Evolutionary conservation across 2,797 vertebrate genomes (phyloP), one percentile per base, ranked within the genome.

Genomic region (Sparidentex hasta): DNA sequence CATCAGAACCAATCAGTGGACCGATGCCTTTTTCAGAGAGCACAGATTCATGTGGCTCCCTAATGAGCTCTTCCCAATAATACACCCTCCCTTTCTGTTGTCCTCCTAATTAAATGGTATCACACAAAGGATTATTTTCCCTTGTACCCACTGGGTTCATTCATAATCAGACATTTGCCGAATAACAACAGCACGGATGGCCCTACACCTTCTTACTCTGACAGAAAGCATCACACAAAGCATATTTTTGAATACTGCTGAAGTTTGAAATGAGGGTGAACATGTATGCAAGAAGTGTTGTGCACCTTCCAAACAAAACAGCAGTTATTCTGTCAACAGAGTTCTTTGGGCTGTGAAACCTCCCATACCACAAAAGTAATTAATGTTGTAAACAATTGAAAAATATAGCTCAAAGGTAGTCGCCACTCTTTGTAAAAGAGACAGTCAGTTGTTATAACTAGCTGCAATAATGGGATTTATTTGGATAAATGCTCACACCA

Each of bases 41-140:
- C 48, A 55, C 51, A 67, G 68, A 82, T 74, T 75, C 76, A 69
- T 71, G 46, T 48, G 43, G 17, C 63, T 56, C 81, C 38, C 71
- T 94, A 93, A 94, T 92, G 90, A 93, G 87, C 76, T 72, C 44
- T 71, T 75, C 79, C 64, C 64, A 80, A 23, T 72, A 46, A 65
- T 5, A 1, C 4, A 38, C 62, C 68, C 69, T 8, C 64, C 18
- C 23, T 52, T 16, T 73, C 12, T 2, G 55, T 46, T 65, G 44
- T 59, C 55, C 43, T 77, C 71, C 76, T 88, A 87, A 93, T 91
- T 86, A 93, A 85, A 43, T 58, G 65, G 46, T 62, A 68, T 62
- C 21, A 69, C 71, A 93, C 92, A 93, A 94, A 90, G 33, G 75
- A 83, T 80, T 76, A 58, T 83, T 65, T 57, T 85, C 74, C 74